A percentile compares a stretch with the other conserved stretches of the same genome.
These are phyloP conservation scores for Cremastinae sp. DNA, from an alignment of 2,888 invertebrate genomes.

Conservation along the genomic window DNA sequence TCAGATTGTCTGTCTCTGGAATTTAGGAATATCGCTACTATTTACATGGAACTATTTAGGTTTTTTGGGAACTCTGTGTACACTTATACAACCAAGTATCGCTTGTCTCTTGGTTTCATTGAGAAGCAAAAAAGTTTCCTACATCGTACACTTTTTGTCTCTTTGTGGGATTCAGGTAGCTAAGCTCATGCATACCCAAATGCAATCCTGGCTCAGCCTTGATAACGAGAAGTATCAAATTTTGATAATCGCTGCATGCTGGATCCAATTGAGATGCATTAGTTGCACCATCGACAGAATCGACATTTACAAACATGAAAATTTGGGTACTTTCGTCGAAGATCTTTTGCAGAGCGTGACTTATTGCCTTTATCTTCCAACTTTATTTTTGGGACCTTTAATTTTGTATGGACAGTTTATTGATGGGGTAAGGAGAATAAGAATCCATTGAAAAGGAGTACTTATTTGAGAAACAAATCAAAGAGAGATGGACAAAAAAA, in stretches of 20 bases:
- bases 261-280: conserved; percentile 89
- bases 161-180: conserved; percentile 82
- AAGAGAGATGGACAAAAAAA: neutral
- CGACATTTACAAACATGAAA: conserved; percentile 70
- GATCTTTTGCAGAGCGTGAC: conserved; percentile 83
- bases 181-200: conserved; percentile 80
- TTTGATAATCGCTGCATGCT: conserved; percentile 83
- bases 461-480: neutral
- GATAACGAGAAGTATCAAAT: conserved; percentile 83
- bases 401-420: conserved; percentile 88
- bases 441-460: neutral
- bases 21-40: conserved; percentile 81
- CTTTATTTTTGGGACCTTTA: conserved; percentile 92
- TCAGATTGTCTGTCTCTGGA: conserved; percentile 82
- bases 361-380: conserved; percentile 92
- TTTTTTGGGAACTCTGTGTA: conserved; percentile 81
- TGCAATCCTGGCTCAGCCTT: conserved; percentile 80
- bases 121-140: conserved; percentile 82
- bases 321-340: conserved; percentile 74
- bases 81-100: conserved; percentile 83
- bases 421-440: conserved; percentile 76
- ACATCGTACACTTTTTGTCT: conserved; percentile 82
- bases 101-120: conserved; percentile 81
- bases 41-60: conserved; percentile 82
- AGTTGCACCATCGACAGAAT: conserved; percentile 87